Evolutionary conservation across 2,888 invertebrate genomes (phyloP), one percentile per base, ranked within the genome.

Genomic region (Creontiades dilutus): DNA sequence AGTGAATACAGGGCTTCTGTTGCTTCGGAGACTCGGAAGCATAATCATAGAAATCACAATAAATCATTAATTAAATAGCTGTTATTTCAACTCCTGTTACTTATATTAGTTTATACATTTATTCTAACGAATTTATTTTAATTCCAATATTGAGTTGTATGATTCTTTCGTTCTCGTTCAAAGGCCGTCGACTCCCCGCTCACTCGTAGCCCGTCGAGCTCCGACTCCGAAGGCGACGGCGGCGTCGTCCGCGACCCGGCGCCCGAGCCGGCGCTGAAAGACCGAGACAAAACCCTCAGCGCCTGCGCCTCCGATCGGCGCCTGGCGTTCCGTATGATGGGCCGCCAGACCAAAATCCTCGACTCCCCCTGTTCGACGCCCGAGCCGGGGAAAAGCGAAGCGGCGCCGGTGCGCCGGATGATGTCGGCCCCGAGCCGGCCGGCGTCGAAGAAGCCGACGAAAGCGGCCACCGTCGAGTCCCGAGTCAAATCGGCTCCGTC

Each of bases 291-390:
- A 28, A 57, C 28, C 28, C 11, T 23, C 75, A 52, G 14, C 47
- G 23, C 82, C 4, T 89, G 37, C 23, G 89, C 89, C 23, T 89
- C 89, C 61, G 89, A 89, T 19, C 23, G 89, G 16, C 89, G 89
- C 11, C 76, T 27, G 27, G 88, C 88, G 87, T 92, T 91, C 85
- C 90, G 91, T 13, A 92, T 91, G 80, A 92, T 90, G 91, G 85
- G 86, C n/a, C 84, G 90, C 19, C 90, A 90, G 55, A 68, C 81
- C 27, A 86, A 86, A 85, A 86, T 90, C 13, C 27, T 90, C 14
- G 90, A 90, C 23, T 90, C 86, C 9, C 90, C 90, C n/a, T 90
- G 86, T 76, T 52, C 90, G 16, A 90, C 90, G n/a, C 90, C 90
- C 14, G 90, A 90, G 57, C 90, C 90, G 23, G 12, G 37, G 14